A percentile compares a stretch with the other conserved stretches of the same genome.
These are phyloP conservation scores for Lagocephalus sceleratus DNA, from an alignment of 2,797 vertebrate species.

Conservation along the genomic window DNA sequence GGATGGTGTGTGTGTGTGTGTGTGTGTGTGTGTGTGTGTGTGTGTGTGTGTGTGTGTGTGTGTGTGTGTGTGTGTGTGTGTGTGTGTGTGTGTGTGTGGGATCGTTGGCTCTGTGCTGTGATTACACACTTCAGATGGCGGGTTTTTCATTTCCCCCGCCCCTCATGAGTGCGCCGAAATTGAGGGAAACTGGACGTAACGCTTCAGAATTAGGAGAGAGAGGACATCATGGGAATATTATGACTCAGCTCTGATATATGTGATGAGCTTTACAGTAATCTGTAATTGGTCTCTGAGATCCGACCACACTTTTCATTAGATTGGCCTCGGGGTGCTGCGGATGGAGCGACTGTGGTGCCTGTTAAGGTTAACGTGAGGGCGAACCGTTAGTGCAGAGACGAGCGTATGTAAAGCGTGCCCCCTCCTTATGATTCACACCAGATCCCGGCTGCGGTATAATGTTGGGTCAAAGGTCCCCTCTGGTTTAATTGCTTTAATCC, in stretches of 20 bases:
- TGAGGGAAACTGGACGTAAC: no score
- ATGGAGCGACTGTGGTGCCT: constrained; percentile 28
- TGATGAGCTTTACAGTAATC: constrained; percentile 31
- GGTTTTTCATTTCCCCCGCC: no score
- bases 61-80: no score
- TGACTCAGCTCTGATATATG: constrained; percentile 14
- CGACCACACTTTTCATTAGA: constrained; percentile 28
- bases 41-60: no score
- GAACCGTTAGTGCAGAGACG: constrained; percentile 58
- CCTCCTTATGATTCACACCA: constrained; percentile 58
- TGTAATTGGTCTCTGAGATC: constrained; percentile 27
- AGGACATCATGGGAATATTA: background rate
- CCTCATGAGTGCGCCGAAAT: no score
- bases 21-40: no score
- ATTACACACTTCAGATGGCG: no score
- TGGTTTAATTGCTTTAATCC: constrained; percentile 76
- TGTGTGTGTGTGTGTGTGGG: no score
- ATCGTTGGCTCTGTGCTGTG: no score
- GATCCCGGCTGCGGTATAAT: constrained; percentile 57
- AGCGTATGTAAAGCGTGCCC: constrained; percentile 62
- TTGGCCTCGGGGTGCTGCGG: constrained; percentile 24
- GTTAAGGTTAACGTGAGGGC: constrained; percentile 51
- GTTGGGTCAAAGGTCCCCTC: constrained; percentile 68
- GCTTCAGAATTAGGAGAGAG: background rate
- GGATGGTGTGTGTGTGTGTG: no score